phyloP scores from a whole-genome alignment of 2,113 vertebrate genomes.

The Leptocoma aspasia region DNA sequence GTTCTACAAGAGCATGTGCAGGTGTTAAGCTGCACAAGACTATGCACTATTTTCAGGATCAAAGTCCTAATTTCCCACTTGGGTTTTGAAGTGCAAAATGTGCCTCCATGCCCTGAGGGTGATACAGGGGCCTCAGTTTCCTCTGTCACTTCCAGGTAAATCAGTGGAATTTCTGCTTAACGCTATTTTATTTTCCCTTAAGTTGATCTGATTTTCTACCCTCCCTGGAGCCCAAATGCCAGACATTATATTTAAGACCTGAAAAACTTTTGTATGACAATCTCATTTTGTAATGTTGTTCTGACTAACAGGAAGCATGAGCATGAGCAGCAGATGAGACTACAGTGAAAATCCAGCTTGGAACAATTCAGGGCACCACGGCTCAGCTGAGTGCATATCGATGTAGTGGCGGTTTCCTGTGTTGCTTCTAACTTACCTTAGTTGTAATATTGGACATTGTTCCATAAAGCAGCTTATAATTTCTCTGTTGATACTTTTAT shows the following conservation, averaged over 20 bases:
- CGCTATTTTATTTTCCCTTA: background rate
- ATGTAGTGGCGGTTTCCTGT: background rate
- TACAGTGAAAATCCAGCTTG: background rate
- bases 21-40: background rate
- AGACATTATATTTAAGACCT: background rate
- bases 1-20: fast-evolving
- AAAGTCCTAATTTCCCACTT: background rate
- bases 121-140: background rate
- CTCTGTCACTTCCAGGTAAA: background rate
- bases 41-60: background rate
- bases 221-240: background rate
- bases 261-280: background rate
- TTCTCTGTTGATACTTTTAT: background rate
- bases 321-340: background rate
- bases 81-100: background rate
- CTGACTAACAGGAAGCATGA: background rate
- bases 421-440: background rate
- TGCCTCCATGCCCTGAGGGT: background rate
- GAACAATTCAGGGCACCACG: background rate
- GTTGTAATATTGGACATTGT: background rate
- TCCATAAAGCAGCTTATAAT: background rate
- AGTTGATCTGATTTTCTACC: background rate
- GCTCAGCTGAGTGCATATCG: fast-evolving
- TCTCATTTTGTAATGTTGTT: background rate
- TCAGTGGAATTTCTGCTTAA: background rate